Percentiles rank a stretch among this genome's conserved stretches.
These are phyloP conservation scores for Episyrphus balteatus DNA, from an alignment of 1,140 invertebrate species.

Conservation along the genomic window DNA sequence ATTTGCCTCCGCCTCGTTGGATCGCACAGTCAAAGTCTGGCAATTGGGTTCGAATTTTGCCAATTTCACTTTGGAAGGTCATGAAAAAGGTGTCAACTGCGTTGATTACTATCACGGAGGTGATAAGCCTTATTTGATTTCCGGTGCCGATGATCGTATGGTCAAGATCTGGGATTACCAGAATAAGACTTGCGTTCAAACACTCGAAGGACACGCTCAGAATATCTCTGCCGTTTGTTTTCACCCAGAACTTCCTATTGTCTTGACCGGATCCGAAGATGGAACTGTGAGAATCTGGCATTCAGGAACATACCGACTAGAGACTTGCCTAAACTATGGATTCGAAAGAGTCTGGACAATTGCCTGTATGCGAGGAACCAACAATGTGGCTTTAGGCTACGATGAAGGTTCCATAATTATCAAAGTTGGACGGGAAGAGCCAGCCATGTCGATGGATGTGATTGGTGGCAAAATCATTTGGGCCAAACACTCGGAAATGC, in stretches of 20 bases:
- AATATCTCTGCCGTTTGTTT: slow-evolving; percentile 91
- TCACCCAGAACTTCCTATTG: slow-evolving; percentile 95
- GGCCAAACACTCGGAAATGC: slow-evolving; percentile 96
- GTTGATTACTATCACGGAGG: slow-evolving; percentile 99
- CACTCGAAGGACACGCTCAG: slow-evolving; percentile 90
- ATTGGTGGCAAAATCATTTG: slow-evolving; percentile 97
- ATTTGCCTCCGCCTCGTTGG: slow-evolving; percentile 97
- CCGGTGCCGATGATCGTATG: slow-evolving; percentile 92
- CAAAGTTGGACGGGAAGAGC: slow-evolving; percentile 95
- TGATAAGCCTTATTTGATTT: slow-evolving; percentile 99
- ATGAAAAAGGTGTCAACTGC: slow-evolving; percentile 98
- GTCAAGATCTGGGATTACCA: slow-evolving; percentile 99
- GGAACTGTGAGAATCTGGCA: slow-evolving; percentile 96
- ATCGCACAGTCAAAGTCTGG: slow-evolving; percentile 97
- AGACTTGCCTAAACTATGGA: slow-evolving; percentile 96
- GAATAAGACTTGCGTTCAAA: slow-evolving; percentile 99
- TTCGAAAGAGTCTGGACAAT: slow-evolving; percentile 98
- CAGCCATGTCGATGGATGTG: slow-evolving; percentile 97
- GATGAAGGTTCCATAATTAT: slow-evolving; percentile 98
- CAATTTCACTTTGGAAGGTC: slow-evolving; percentile 97
- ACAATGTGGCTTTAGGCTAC: slow-evolving; percentile 94
- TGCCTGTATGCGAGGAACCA: slow-evolving; percentile 87
- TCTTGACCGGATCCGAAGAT: slow-evolving; percentile 96
- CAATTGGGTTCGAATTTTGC: slow-evolving; percentile 92
- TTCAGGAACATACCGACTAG: slow-evolving; percentile 91